Conservation (phyloP, 2,113 vertebrate genomes). For the Oreochromis niloticus region DNA sequence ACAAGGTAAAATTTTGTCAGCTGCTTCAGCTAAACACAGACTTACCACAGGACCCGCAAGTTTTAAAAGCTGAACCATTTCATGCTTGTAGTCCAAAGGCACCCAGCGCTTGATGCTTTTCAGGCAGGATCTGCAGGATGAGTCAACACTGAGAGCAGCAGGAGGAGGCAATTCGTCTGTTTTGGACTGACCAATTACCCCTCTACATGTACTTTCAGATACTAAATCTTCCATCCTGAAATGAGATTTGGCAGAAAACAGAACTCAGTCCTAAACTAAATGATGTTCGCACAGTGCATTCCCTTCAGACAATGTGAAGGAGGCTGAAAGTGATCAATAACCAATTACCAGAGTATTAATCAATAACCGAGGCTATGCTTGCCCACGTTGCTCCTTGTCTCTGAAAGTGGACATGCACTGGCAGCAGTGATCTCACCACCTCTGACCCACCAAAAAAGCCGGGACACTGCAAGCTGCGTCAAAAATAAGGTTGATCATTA, state of each 20-base stretch:
- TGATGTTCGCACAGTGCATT: not conserved
- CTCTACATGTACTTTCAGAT: not conserved
- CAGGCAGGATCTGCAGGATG: slow-evolving; percentile 48
- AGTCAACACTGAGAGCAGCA: slow-evolving; percentile 35
- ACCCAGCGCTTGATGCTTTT: slow-evolving; percentile 15
- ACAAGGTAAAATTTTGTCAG: not conserved
- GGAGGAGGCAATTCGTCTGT: slow-evolving; percentile 21
- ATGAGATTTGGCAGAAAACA: slow-evolving; percentile 27
- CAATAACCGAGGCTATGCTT: slow-evolving; percentile 26
- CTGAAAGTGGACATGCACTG: not conserved
- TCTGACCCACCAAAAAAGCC: not conserved
- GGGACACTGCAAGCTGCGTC: not conserved
- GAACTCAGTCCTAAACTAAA: not conserved
- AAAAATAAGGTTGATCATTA: not conserved
- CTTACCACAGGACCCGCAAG: slow-evolving; percentile 66
- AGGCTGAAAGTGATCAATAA: slow-evolving; percentile 44
- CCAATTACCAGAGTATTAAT: slow-evolving; percentile 47
- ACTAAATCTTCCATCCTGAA: slow-evolving; percentile 34
- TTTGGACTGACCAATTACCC: slow-evolving; percentile 9
- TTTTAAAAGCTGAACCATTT: slow-evolving; percentile 51
- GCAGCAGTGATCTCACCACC: not conserved
- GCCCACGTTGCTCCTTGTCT: not conserved
- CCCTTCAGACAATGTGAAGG: not conserved
- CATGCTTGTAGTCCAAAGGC: slow-evolving; percentile 54
- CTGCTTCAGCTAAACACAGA: not conserved